Evolutionary conservation across 2,888 invertebrate species (phyloP).

Genomic region (Maniola hyperantus): DNA sequence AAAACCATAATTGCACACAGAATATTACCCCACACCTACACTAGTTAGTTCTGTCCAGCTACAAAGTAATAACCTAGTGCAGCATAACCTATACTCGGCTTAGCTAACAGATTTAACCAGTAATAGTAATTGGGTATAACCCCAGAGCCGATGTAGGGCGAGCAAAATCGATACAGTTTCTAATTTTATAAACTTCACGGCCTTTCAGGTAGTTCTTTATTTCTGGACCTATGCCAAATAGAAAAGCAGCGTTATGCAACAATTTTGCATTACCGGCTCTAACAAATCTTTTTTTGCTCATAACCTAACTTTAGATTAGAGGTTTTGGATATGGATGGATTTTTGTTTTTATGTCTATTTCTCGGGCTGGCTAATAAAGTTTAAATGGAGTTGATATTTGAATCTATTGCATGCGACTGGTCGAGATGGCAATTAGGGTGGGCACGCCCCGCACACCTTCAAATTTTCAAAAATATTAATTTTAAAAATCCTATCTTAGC

Average conservation of each 20-base stretch:
- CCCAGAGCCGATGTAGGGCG: slow-evolving; percentile 26
- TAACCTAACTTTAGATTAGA: slow-evolving; percentile 18
- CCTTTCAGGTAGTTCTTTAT: slow-evolving; percentile 36
- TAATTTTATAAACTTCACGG: slow-evolving; percentile 40
- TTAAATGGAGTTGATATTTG: no score
- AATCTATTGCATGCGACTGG: no score
- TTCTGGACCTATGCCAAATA: slow-evolving; percentile 36
- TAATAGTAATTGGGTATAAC: slow-evolving; percentile 19
- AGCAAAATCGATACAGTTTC: slow-evolving; percentile 39
- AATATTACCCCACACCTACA: no score
- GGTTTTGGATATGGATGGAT: slow-evolving; percentile 5
- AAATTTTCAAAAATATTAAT: no score
- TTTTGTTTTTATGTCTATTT: neutral
- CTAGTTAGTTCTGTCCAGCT: no score
- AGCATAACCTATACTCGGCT: neutral
- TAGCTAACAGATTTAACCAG: slow-evolving; percentile 3
- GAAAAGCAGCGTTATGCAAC: slow-evolving; percentile 28
- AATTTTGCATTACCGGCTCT: slow-evolving; percentile 16
- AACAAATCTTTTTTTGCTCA: slow-evolving; percentile 11
- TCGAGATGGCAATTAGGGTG: no score
- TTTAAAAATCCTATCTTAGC: no score
- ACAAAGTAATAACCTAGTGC: no score
- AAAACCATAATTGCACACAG: no score
- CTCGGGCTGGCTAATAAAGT: neutral
- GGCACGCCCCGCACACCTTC: no score